Evolutionary conservation across 1,140 invertebrate genomes (phyloP), one percentile per base, ranked within the genome.

Genomic region (Drosophila ironensis): DNA sequence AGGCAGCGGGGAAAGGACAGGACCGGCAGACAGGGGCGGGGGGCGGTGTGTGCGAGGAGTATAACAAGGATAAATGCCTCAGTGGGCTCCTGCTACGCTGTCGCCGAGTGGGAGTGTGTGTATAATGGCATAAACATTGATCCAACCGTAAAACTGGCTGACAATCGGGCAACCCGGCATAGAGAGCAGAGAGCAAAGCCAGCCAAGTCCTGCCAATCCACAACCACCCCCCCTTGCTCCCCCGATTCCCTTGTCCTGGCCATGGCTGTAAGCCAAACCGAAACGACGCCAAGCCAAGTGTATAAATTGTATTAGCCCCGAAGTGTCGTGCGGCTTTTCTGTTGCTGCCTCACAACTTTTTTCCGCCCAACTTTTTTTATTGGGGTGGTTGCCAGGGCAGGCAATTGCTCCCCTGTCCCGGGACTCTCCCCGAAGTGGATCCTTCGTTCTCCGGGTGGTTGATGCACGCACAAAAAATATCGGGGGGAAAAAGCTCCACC

Each of bases 291-390:
- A 82, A 82, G 78, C 78, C 78, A 84, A 82, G 78, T 82, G 78
- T 84, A 82, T 82, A 82, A 82, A 82, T 82, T 82, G 78, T 82
- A 82, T 82, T 82, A 82, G 78, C 78, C 78, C 78, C 78, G 66
- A 73, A 82, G 78, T 82, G 78, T 84, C 80, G 69, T 73, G 73
- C 61, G 64, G 73, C 68, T 68, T 77, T 77, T 72, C 57, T 46
- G 46, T n/a, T n/a, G 27, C 19, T 35, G 6, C 19, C n/a, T 1
- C 1, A 19, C 8, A 19, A 50, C 12, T 17, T 33, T 24, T 35
- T 27, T 45, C n/a, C n/a, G n/a, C n/a, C n/a, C n/a, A n/a, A n/a
- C n/a, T 50, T 16, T 5, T 14, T 42, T 19, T 12, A 4, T 38
- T 17, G 33, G 17, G 25, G 14, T 37, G 56, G 28, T 46, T 45